A percentile compares a stretch with the other conserved stretches of the same genome.
Conservation (phyloP, 2,797 vertebrate genomes). For the Lates japonicus region DNA sequence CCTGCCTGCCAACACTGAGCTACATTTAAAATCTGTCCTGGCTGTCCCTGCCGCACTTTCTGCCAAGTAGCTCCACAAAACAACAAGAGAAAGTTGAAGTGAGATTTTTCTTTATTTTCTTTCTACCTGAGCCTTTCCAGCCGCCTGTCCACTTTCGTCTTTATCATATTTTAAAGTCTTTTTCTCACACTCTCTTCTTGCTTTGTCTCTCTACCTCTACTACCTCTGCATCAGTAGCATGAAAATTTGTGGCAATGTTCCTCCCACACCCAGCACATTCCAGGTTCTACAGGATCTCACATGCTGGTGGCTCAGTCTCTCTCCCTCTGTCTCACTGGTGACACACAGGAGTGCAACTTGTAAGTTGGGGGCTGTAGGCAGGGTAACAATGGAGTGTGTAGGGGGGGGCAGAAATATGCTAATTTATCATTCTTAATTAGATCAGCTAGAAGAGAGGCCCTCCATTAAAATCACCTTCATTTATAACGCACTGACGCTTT, state of each 20-base stretch:
- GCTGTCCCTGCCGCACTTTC: conserved; percentile 76
- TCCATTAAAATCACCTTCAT: conserved; percentile 22
- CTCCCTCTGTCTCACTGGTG: conserved; percentile 60
- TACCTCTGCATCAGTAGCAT: conserved; percentile 68
- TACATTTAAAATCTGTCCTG: conserved; percentile 83
- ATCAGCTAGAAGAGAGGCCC: conserved; percentile 48
- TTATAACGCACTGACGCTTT: neutral
- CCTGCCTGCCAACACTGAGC: conserved; percentile 80
- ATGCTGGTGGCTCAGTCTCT: conserved; percentile 68
- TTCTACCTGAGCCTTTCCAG: conserved; percentile 64
- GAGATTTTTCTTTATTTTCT: conserved; percentile 18
- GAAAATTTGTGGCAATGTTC: conserved; percentile 71
- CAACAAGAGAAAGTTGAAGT: conserved; percentile 48
- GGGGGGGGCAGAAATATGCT: conserved; percentile 52
- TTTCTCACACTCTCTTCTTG: conserved; percentile 17
- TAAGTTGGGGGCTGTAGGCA: conserved; percentile 61
- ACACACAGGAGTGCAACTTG: conserved; percentile 65
- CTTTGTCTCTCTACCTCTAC: conserved; percentile 53
- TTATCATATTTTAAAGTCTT: conserved; percentile 25
- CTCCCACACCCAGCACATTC: conserved; percentile 82
- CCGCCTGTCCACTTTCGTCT: conserved; percentile 31
- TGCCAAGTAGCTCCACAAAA: conserved; percentile 78
- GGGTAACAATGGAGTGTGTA: conserved; percentile 61
- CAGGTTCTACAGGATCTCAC: conserved; percentile 75
- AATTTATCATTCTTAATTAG: conserved; percentile 67